Base-by-base conservation (phyloP, 2,888 invertebrate species). In the Pseudococcus jackbeardsleyi region DNA sequence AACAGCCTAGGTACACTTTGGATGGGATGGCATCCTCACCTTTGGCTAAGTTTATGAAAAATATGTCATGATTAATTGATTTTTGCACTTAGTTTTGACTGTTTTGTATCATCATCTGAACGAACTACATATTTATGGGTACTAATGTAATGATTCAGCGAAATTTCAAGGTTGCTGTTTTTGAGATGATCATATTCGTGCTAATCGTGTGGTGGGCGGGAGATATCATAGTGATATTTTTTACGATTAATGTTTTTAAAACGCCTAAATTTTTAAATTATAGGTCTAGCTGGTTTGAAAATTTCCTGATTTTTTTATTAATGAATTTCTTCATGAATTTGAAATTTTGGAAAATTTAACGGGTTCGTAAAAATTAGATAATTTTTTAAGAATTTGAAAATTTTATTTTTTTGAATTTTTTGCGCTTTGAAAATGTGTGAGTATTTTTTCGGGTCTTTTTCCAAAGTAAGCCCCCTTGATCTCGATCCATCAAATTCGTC, bases 1-100 rank as follows among this genome's bases (percentile, higher is more conserved):
- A 90, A 85, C 90, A 90, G 9, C 90, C 90, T 19, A 90, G 22
- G 22, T 64, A 64, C 0, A 64, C 64, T 64, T 64, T 64, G 64
- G 64, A 64, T 19, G 64, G 64, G 12, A 64, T 64, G 64, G 64
- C 64, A 22, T 64, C 64, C 22, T 64, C 64, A 1, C 64, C 64
- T 64, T 64, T 64, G 9, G 64, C 64, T 64, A 9, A 22, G 15
- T 64, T 59, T 4, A n/a, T 0, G 6, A 64, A 64, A 64, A 64
- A 64, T 19, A 64, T 22, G 22, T 9, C 1, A n/a, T 64, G 22
- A 64, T 64, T 64, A 22, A 64, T 64, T 64, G 15, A 64, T 59
- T 8, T 6, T 42, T 42, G 42, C 5, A 42, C 5, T 42, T 22
- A 54, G n/a, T 7, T 6, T 33, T 33, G 26, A 33, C n/a, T 54